Percentiles rank a stretch among this genome's conserved stretches.
Conservation (phyloP, 2,113 vertebrate genomes). For the Sylvietta virens region DNA sequence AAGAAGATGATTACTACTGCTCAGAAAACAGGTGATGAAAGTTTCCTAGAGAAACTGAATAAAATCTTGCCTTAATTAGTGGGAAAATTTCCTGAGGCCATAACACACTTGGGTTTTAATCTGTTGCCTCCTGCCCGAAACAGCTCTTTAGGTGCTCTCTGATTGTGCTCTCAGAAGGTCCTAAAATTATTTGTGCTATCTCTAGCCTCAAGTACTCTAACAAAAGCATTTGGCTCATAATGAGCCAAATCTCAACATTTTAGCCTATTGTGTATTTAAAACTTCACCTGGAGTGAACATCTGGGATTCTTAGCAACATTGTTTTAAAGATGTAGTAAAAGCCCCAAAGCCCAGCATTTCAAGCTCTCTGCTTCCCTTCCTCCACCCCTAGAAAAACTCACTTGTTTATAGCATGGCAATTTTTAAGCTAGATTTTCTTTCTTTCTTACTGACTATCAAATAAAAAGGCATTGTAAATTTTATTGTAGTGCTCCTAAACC, state of each 20-base stretch:
- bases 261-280: constrained; percentile 9
- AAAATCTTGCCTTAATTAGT: neutral
- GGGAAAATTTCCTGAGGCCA: neutral
- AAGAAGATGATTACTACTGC: neutral
- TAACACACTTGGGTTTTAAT: neutral
- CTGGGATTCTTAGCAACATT: neutral
- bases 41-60: neutral
- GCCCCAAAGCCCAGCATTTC: neutral
- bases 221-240: neutral
- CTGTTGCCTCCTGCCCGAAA: neutral
- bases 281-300: constrained; percentile 23
- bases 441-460: constrained; percentile 57
- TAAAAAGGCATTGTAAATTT: constrained; percentile 75
- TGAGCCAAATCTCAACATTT: neutral
- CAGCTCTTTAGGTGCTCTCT: neutral
- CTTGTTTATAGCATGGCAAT: constrained; percentile 61
- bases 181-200: neutral
- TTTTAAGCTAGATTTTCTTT: constrained; percentile 64
- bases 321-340: constrained; percentile 32
- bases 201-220: neutral
- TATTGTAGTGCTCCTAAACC: constrained; percentile 68
- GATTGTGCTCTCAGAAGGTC: neutral
- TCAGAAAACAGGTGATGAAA: neutral
- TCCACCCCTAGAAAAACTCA: neutral
- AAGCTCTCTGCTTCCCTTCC: neutral